Percentiles rank a stretch among this genome's conserved stretches.
These are phyloP conservation scores for Sciurus carolinensis DNA, from an alignment of 2,797 vertebrate genomes.

Conservation along the genomic window DNA sequence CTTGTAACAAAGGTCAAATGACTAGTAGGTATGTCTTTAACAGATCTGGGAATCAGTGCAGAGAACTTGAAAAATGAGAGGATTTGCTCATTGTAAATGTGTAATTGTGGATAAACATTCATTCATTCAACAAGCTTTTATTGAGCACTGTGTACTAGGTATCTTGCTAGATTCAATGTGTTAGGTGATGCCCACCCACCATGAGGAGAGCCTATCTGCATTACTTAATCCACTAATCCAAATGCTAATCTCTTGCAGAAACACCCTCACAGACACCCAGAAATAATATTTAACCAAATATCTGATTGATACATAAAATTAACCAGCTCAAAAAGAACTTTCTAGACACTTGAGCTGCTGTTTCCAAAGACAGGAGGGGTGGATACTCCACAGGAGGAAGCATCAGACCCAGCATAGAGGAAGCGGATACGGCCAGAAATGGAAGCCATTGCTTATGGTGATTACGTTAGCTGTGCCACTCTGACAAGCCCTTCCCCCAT, in stretches of 20 bases:
- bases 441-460: background rate
- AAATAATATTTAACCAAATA: background rate
- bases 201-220: background rate
- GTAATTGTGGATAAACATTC: constrained; percentile 30
- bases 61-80: constrained; percentile 10
- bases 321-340: background rate
- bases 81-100: background rate
- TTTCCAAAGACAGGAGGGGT: background rate
- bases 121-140: background rate
- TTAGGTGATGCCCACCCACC: background rate
- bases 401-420: background rate
- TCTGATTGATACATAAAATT: background rate
- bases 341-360: background rate
- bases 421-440: background rate
- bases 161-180: background rate
- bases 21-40: background rate
- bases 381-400: background rate
- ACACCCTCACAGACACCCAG: background rate
- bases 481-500: background rate
- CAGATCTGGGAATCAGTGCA: background rate
- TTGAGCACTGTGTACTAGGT: background rate
- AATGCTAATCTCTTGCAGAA: background rate
- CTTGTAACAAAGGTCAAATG: background rate
- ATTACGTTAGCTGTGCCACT: background rate
- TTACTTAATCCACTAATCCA: background rate